phyloP scores from a whole-genome alignment of 1,140 invertebrate genomes.

The Trissolcus basalis region DNA sequence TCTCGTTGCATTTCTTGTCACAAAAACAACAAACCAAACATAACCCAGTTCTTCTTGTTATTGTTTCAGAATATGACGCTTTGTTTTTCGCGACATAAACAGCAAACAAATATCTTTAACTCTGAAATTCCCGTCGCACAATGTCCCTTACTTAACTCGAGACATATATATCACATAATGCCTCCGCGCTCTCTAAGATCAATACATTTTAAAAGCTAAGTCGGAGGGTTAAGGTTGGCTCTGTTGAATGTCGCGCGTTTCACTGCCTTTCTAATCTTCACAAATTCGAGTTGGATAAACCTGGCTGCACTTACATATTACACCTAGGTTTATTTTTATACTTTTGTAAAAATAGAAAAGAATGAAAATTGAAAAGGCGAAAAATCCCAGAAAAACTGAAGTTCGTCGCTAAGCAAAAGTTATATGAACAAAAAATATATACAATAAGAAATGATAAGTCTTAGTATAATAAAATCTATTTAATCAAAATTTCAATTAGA shows the following conservation, averaged over 20 bases:
- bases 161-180: constrained; percentile 1
- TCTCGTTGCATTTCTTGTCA: no score
- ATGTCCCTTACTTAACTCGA: background rate
- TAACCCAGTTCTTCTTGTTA: constrained; percentile 5
- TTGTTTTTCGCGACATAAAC: background rate
- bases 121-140: constrained; percentile 4
- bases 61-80: constrained; percentile 8
- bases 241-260: constrained; percentile 12
- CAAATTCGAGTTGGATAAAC: background rate
- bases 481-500: no score
- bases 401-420: no score
- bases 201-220: constrained; percentile 33
- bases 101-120: constrained; percentile 3
- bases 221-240: constrained; percentile 31
- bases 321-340: no score
- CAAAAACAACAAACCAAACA: no score
- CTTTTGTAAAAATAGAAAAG: no score
- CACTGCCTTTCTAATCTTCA: constrained; percentile 1
- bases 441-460: no score
- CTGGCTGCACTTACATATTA: no score
- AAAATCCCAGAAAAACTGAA: no score
- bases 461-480: no score
- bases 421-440: no score
- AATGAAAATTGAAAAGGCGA: no score
- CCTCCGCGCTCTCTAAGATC: constrained; percentile 10